Evolutionary conservation across 1,140 invertebrate genomes (phyloP).

Genomic region (Homalodisca vitripennis): DNA sequence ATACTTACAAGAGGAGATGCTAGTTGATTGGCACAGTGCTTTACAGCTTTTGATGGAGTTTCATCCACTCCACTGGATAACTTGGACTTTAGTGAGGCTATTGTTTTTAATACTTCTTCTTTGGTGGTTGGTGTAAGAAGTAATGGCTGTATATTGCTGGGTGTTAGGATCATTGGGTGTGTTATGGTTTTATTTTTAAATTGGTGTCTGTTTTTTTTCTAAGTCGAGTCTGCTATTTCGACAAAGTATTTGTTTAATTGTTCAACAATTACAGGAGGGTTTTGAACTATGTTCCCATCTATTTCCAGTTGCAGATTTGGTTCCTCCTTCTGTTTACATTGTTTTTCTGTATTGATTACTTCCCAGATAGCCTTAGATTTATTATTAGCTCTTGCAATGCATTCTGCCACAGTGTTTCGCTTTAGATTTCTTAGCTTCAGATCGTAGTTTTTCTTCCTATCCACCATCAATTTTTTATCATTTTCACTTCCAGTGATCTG

Average conservation of each 20-base stretch:
- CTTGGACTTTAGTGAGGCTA: constrained; percentile 1
- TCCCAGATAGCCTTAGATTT: too few relatives aligned
- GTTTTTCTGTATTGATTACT: constrained; percentile 12
- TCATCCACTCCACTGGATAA: background rate
- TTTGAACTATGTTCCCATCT: background rate
- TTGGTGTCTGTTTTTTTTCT: background rate
- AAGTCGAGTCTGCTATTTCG: constrained; percentile 11
- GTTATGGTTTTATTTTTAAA: background rate
- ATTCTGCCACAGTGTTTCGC: too few relatives aligned
- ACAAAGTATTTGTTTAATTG: background rate
- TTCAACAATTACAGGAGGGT: constrained; percentile 7
- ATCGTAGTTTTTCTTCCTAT: too few relatives aligned
- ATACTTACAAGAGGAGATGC: constrained; percentile 6
- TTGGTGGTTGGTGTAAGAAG: background rate
- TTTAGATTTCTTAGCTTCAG: too few relatives aligned
- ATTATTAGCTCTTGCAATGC: too few relatives aligned
- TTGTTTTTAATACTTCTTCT: constrained; percentile 4
- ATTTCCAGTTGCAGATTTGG: constrained; percentile 12
- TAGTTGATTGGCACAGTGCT: constrained; percentile 11
- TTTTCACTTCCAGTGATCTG: too few relatives aligned
- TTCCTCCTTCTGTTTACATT: constrained; percentile 12
- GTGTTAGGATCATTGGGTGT: background rate
- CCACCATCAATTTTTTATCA: too few relatives aligned
- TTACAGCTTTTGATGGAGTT: too few relatives aligned
- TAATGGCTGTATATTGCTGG: constrained; percentile 1